Percentiles rank a stretch among this genome's conserved stretches.
phyloP scores from a whole-genome alignment of 2,888 invertebrate genomes.

The Hydropsyche betteni region DNA sequence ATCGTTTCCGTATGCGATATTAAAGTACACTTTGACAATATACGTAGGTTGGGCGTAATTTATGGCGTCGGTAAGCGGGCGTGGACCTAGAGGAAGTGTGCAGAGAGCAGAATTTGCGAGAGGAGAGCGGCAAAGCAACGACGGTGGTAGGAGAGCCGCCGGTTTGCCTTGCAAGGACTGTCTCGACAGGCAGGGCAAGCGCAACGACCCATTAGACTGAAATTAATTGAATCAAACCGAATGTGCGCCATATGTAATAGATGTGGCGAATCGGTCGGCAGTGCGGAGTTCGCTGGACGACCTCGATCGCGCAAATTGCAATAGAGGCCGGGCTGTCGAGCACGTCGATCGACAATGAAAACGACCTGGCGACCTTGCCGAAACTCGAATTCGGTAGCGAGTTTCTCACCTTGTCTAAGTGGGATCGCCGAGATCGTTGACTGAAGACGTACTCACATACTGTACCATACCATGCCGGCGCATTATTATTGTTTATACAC shows the following conservation, averaged over 20 bases:
- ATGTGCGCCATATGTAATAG: too few relatives aligned
- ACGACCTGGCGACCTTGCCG: slow-evolving; percentile 17
- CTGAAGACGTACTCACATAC: slow-evolving; percentile 6
- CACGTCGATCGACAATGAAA: background rate
- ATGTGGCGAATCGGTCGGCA: too few relatives aligned
- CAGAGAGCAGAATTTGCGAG: slow-evolving; percentile 29
- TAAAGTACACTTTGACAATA: slow-evolving; percentile 26
- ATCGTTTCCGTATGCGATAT: slow-evolving; percentile 25
- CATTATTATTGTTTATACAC: slow-evolving; percentile 21
- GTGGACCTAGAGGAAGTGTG: slow-evolving; percentile 38
- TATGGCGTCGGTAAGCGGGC: background rate
- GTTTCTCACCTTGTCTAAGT: background rate
- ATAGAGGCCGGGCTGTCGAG: too few relatives aligned
- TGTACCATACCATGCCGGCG: too few relatives aligned
- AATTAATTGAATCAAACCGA: background rate
- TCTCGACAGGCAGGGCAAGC: slow-evolving; percentile 4
- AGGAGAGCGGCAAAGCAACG: background rate
- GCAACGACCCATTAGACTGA: slow-evolving; percentile 7
- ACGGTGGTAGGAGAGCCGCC: slow-evolving; percentile 34
- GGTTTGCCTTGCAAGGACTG: slow-evolving; percentile 49
- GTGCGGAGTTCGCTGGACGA: too few relatives aligned
- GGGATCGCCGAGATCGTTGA: slow-evolving; percentile 6
- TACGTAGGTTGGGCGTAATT: slow-evolving; percentile 32
- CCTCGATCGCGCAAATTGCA: too few relatives aligned
- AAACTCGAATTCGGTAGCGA: slow-evolving; percentile 5